Evolutionary conservation across 2,113 vertebrate species (phyloP).

Genomic region (Periophthalmodon schlosseri): DNA sequence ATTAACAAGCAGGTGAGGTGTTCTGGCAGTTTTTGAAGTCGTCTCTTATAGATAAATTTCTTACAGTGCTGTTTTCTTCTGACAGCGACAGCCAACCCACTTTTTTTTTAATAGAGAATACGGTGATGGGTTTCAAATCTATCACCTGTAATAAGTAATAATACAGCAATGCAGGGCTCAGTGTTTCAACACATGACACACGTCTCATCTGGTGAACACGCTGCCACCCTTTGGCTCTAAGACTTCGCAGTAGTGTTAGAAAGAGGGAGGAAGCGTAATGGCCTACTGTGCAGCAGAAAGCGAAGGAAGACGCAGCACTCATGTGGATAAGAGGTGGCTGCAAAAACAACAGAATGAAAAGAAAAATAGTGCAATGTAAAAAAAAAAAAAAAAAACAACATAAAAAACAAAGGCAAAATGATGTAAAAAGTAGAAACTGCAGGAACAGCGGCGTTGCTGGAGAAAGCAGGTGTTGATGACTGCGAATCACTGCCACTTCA

Average conservation of each 20-base stretch:
- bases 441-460: constrained; percentile 7
- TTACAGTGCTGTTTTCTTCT: too few relatives aligned
- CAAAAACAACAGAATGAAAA: constrained; percentile 23
- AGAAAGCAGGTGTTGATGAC: constrained; percentile 60
- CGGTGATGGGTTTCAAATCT: too few relatives aligned
- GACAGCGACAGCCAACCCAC: too few relatives aligned
- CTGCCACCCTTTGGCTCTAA: constrained; percentile 52
- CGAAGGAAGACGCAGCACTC: constrained; percentile 10
- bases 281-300: constrained; percentile 21
- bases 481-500: constrained; percentile 44
- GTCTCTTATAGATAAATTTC: too few relatives aligned
- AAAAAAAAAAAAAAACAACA: constrained; percentile 1
- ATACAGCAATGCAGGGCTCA: constrained; percentile 31
- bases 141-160: not conserved
- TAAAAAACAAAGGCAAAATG: constrained; percentile 13
- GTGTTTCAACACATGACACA: constrained; percentile 59
- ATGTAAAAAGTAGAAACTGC: constrained; percentile 30
- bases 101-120: too few relatives aligned
- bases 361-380: constrained; percentile 8
- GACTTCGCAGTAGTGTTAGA: constrained; percentile 25
- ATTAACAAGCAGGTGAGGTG: too few relatives aligned
- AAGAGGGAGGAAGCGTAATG: constrained; percentile 2
- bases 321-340: constrained; percentile 28
- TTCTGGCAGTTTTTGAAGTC: too few relatives aligned
- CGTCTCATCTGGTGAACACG: constrained; percentile 52